Conservation (phyloP, 2,797 vertebrate genomes). For the Netta rufina region DNA sequence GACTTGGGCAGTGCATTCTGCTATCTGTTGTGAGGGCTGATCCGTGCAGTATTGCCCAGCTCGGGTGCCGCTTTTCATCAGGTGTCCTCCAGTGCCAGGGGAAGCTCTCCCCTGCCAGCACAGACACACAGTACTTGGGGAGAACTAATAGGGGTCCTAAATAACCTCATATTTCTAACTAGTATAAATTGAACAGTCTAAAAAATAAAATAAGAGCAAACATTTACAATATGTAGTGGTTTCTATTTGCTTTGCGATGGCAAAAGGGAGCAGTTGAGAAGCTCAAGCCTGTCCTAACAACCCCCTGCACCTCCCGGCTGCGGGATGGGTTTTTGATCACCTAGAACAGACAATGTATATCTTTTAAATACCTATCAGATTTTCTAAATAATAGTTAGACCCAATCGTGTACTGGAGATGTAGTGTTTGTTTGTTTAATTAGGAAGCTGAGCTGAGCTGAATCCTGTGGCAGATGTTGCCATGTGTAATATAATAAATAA, state of each 20-base stretch:
- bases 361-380: conserved; percentile 17
- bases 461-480: conserved; percentile 79
- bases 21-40: background rate
- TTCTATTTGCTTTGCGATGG: background rate
- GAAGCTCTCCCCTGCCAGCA: background rate
- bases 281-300: background rate
- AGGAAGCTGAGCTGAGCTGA: conserved; percentile 66
- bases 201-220: background rate
- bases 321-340: background rate
- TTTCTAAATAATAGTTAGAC: conserved; percentile 30
- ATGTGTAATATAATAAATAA: conserved; percentile 83
- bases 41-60: rapidly evolving
- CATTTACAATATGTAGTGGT: background rate
- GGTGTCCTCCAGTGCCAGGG: background rate
- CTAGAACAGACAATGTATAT: background rate
- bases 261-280: background rate
- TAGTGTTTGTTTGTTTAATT: conserved; percentile 80
- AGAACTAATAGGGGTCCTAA: background rate
- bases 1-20: background rate
- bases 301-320: background rate
- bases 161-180: background rate
- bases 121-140: background rate
- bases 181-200: background rate
- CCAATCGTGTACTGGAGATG: conserved; percentile 11
- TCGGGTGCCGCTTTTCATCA: background rate